phyloP scores from a whole-genome alignment of 2,797 vertebrate species.

The Crypturellus tataupa region DNA sequence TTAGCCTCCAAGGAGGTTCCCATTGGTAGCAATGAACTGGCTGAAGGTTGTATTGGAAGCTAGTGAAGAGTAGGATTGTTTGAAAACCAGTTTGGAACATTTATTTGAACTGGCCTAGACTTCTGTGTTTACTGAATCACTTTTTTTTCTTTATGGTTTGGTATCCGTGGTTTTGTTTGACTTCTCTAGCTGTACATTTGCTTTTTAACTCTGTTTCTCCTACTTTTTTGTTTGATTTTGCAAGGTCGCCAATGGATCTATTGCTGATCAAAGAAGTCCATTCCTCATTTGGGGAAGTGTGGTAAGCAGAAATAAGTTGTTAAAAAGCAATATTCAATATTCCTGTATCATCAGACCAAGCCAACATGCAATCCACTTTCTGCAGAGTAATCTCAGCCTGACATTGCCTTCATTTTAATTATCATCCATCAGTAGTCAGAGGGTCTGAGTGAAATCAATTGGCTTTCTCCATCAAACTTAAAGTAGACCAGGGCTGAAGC shows the following conservation, averaged over 20 bases:
- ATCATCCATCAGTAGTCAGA: neutral
- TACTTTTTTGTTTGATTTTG: neutral
- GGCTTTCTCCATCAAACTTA: neutral
- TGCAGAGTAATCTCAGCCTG: neutral
- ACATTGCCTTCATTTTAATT: neutral
- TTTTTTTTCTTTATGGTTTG: neutral
- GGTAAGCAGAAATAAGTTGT: neutral
- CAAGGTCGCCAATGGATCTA: neutral
- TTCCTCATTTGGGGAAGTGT: neutral
- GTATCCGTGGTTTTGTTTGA: neutral
- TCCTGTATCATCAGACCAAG: neutral
- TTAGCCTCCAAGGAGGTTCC: neutral
- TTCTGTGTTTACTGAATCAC: neutral
- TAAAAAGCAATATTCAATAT: neutral
- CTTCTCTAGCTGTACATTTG: neutral
- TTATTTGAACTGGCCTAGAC: neutral
- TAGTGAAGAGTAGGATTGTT: neutral
- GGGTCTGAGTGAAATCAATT: neutral
- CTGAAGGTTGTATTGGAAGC: neutral
- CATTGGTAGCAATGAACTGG: neutral
- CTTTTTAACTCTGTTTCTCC: neutral
- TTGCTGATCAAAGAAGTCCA: neutral
- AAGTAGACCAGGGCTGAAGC: fast-evolving
- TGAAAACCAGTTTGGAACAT: neutral
- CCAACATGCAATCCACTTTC: neutral